Evolutionary conservation across 2,888 invertebrate species (phyloP).

Genomic region (Eupithecia insigniata): DNA sequence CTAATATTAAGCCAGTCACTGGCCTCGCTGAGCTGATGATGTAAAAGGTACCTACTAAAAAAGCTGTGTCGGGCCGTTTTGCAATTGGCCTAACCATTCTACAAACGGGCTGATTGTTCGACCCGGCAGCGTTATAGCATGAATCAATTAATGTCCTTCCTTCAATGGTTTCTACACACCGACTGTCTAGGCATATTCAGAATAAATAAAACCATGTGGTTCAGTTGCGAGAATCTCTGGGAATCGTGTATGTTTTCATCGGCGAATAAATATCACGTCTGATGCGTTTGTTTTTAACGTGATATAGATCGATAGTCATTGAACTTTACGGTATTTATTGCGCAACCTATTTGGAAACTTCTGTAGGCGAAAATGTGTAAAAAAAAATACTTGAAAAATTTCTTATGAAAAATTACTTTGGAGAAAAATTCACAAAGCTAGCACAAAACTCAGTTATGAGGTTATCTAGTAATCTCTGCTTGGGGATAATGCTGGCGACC

Average conservation of each 20-base stretch:
- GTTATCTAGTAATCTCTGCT: too few relatives aligned
- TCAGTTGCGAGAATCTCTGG: constrained; percentile 9
- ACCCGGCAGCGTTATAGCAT: too few relatives aligned
- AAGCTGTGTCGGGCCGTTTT: too few relatives aligned
- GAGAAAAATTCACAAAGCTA: too few relatives aligned
- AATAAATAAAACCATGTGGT: background rate
- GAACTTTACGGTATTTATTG: constrained; percentile 16
- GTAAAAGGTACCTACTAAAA: too few relatives aligned
- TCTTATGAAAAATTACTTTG: too few relatives aligned
- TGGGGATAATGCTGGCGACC: too few relatives aligned
- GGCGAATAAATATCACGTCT: constrained; percentile 18
- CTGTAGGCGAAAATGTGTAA: background rate
- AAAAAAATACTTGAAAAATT: background rate
- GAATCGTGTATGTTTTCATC: constrained; percentile 21
- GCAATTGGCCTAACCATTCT: too few relatives aligned
- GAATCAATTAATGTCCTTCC: constrained; percentile 1
- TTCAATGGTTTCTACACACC: constrained; percentile 13
- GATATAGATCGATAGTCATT: constrained; percentile 19
- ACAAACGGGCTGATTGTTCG: too few relatives aligned
- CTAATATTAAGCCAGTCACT: too few relatives aligned
- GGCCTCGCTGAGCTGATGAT: too few relatives aligned
- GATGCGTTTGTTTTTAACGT: constrained; percentile 19
- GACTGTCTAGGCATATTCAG: background rate
- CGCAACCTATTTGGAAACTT: background rate
- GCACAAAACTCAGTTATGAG: too few relatives aligned